Conservation (phyloP, 1,140 invertebrate species). For the Ceratina japonica region DNA sequence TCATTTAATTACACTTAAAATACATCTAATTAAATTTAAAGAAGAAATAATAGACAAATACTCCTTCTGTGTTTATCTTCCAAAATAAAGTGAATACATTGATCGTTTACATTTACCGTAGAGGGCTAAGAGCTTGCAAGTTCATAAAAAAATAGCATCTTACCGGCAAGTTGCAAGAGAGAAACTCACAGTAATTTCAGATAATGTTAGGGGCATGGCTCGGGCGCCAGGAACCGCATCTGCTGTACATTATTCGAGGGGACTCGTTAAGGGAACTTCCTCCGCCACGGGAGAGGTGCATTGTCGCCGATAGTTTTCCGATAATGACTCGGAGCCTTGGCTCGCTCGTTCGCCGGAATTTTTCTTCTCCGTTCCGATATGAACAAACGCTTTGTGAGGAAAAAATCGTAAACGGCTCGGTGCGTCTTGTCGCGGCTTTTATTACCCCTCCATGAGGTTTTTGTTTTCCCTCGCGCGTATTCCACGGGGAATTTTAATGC, state of each 20-base stretch:
- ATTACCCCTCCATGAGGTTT: slow-evolving; percentile 1
- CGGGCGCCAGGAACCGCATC: not conserved
- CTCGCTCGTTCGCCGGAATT: not conserved
- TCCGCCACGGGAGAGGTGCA: not conserved
- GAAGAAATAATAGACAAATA: too few species aligned
- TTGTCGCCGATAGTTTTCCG: slow-evolving; percentile 12
- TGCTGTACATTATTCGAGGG: slow-evolving; percentile 27
- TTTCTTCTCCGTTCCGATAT: not conserved
- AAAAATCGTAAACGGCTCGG: too few species aligned
- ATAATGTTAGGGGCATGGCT: not conserved
- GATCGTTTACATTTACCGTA: slow-evolving; percentile 6
- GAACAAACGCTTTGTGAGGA: too few species aligned
- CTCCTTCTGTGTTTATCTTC: too few species aligned
- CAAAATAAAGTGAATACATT: not conserved
- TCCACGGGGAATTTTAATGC: too few species aligned
- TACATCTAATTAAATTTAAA: too few species aligned
- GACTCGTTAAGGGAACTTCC: slow-evolving; percentile 24
- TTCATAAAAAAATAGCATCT: not conserved
- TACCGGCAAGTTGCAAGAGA: not conserved
- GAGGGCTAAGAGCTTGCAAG: slow-evolving; percentile 7
- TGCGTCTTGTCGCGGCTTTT: not conserved
- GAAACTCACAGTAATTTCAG: not conserved
- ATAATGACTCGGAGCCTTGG: not conserved
- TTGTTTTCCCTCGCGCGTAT: not conserved
- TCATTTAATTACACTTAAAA: too few species aligned